phyloP scores from a whole-genome alignment of 2,888 invertebrate species.

The Onchidella celtica region DNA sequence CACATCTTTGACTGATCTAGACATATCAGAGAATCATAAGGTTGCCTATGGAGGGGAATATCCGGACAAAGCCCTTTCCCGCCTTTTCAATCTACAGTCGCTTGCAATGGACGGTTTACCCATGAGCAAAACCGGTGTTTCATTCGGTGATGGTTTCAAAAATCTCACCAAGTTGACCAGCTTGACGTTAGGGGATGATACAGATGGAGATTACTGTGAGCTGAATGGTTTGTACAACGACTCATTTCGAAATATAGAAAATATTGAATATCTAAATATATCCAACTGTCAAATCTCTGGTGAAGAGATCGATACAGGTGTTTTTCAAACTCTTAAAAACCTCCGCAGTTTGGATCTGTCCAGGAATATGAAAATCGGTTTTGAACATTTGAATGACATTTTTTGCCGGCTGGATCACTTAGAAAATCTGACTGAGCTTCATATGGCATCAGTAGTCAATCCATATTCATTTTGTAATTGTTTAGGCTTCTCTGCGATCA shows the following conservation, averaged over 20 bases:
- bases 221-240: conserved; percentile 19
- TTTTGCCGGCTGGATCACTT: conserved; percentile 39
- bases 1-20: too few relatives aligned
- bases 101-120: conserved; percentile 45
- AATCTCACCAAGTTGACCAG: conserved; percentile 21
- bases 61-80: conserved; percentile 44
- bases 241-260: conserved; percentile 27
- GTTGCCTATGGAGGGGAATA: too few relatives aligned
- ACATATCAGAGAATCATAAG: too few relatives aligned
- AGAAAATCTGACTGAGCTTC: conserved; percentile 4
- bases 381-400: conserved; percentile 32
- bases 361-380: conserved; percentile 40
- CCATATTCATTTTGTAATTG: conserved; percentile 34
- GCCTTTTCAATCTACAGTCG: background rate
- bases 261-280: conserved; percentile 28
- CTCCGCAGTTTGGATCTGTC: conserved; percentile 39
- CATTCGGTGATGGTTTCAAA: conserved; percentile 40
- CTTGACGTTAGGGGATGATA: conserved; percentile 3
- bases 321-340: conserved; percentile 33
- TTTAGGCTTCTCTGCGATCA: conserved; percentile 8
- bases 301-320: background rate
- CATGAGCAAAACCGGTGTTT: background rate
- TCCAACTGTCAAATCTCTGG: conserved; percentile 31
- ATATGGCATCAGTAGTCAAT: conserved; percentile 39
- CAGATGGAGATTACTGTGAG: conserved; percentile 28